These are phyloP conservation scores for Camptogramma bilineatum DNA, from an alignment of 2,888 invertebrate species.

Conservation along the genomic window DNA sequence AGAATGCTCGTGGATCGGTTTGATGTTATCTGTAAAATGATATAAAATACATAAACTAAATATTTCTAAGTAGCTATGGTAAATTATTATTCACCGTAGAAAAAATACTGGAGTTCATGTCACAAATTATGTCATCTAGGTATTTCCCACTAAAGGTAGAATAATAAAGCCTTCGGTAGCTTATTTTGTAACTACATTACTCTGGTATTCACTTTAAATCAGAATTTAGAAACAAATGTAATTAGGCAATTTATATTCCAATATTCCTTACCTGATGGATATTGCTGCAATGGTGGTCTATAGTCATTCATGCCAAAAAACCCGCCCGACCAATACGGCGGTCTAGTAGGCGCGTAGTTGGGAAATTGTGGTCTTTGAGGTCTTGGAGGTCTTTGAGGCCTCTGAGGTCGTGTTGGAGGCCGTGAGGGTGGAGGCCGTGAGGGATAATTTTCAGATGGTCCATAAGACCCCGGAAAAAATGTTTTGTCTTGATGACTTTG, in stretches of 20 bases:
- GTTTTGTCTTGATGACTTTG: constrained; percentile 40
- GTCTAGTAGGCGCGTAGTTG: constrained; percentile 48
- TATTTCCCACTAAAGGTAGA: constrained; percentile 1
- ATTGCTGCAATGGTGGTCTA: constrained; percentile 59
- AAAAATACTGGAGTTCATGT: too few relatives aligned
- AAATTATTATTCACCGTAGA: too few relatives aligned
- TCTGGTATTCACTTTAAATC: too few relatives aligned
- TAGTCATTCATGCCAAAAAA: constrained; percentile 66
- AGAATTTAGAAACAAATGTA: too few relatives aligned
- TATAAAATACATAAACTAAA: not conserved
- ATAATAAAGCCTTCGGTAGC: too few relatives aligned
- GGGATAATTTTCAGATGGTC: constrained; percentile 25
- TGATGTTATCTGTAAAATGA: constrained; percentile 64
- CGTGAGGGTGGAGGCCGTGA: constrained; percentile 15
- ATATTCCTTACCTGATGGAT: constrained; percentile 64
- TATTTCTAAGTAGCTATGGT: not conserved
- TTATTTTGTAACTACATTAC: too few relatives aligned
- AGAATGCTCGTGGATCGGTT: constrained; percentile 71
- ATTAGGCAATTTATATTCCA: not conserved
- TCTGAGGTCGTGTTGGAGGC: constrained; percentile 20
- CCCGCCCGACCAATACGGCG: constrained; percentile 68
- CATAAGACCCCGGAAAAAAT: constrained; percentile 36
- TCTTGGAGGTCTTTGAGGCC: constrained; percentile 49
- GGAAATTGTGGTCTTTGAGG: constrained; percentile 46
- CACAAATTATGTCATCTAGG: too few relatives aligned